Conservation (phyloP, 2,888 invertebrate species). For the Ophion obscuratus region DNA sequence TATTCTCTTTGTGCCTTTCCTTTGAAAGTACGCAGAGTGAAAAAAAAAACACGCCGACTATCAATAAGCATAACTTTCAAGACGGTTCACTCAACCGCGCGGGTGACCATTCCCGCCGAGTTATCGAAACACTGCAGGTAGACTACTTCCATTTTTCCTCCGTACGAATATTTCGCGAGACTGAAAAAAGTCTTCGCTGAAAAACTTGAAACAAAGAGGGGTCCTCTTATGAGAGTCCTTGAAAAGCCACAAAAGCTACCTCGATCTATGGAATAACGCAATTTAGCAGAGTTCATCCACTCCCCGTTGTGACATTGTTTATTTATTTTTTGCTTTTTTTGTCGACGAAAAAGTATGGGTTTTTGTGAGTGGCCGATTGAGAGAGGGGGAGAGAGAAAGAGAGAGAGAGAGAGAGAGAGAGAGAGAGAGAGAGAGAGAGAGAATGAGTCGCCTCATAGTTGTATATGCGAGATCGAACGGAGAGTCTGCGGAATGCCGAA, state of each 20-base stretch:
- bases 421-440: too few species aligned
- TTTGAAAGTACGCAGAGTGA: not conserved
- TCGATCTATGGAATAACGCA: not conserved
- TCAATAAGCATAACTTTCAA: not conserved
- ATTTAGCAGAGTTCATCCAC: too few species aligned
- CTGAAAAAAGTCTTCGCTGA: not conserved
- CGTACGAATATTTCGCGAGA: not conserved
- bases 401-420: too few species aligned
- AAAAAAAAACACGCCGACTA: not conserved
- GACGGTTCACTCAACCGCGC: not conserved
- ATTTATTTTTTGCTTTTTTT: not conserved
- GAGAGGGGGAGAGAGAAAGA: not conserved
- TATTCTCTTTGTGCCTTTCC: not conserved
- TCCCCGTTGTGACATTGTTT: not conserved
- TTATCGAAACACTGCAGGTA: not conserved
- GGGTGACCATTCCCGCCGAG: not conserved
- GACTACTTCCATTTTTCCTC: not conserved
- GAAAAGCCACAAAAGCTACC: not conserved
- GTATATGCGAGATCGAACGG: not conserved
- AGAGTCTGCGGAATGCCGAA: constrained; percentile 26
- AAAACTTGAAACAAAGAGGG: not conserved
- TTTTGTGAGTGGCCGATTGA: not conserved
- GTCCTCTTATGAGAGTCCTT: not conserved
- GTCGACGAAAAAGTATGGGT: not conserved
- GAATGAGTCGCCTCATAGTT: not conserved